These are phyloP conservation scores for Oenanthe melanoleuca DNA, from an alignment of 2,113 vertebrate species.

Conservation along the genomic window DNA sequence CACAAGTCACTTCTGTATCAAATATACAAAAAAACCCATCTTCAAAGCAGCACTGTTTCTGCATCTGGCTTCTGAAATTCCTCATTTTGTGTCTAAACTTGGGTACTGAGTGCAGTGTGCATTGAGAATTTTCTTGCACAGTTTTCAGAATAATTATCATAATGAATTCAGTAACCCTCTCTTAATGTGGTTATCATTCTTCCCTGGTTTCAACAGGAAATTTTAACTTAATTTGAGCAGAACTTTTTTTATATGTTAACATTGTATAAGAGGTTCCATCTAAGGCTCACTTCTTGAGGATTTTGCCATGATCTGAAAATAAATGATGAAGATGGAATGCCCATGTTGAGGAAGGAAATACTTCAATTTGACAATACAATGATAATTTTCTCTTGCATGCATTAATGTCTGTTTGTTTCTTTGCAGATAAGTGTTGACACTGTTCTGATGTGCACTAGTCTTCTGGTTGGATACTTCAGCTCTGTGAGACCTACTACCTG, in stretches of 20 bases:
- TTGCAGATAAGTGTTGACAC: neutral
- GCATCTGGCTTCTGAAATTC: constrained; percentile 6
- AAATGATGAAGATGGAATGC: neutral
- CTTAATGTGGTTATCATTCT: constrained; percentile 40
- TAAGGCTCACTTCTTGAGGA: neutral
- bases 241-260: constrained; percentile 40
- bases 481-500: neutral
- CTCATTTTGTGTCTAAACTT: neutral
- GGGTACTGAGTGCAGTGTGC: neutral
- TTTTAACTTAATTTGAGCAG: neutral
- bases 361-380: neutral
- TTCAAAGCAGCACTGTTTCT: neutral
- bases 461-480: neutral
- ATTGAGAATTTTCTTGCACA: neutral
- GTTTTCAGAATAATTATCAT: neutral
- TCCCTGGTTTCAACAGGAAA: constrained; percentile 19
- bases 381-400: neutral
- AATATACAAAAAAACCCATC: neutral
- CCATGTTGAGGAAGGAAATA: neutral
- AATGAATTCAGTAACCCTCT: neutral
- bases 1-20: neutral
- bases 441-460: neutral
- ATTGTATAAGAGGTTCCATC: neutral
- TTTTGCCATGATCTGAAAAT: neutral
- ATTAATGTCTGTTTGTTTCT: neutral